These are phyloP conservation scores for Papilio polyxenes DNA, from an alignment of 1,140 invertebrate species.

Conservation along the genomic window DNA sequence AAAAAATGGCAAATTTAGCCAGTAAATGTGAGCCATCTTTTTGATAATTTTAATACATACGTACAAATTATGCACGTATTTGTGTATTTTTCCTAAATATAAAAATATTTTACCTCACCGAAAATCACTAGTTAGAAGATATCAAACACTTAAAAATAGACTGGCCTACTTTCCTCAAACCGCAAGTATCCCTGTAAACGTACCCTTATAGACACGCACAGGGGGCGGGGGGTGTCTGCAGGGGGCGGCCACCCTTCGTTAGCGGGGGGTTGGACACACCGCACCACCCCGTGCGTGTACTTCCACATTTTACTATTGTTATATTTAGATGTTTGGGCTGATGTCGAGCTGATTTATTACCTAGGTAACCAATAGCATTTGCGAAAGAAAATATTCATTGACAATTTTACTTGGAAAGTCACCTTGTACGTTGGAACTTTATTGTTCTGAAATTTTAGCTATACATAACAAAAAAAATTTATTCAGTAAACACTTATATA, in stretches of 20 bases:
- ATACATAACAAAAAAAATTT: background rate
- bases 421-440: background rate
- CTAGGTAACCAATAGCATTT: slow-evolving; percentile 30
- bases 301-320: slow-evolving; percentile 29
- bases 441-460: background rate
- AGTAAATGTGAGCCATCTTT: no score
- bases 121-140: slow-evolving; percentile 8
- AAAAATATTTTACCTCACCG: background rate
- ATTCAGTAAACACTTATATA: background rate
- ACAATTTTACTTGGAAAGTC: background rate
- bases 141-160: slow-evolving; percentile 19
- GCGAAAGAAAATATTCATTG: background rate
- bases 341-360: slow-evolving; percentile 35
- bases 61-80: no score
- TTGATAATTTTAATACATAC: no score
- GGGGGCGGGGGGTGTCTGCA: slow-evolving; percentile 4
- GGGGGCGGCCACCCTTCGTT: slow-evolving; percentile 42
- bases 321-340: slow-evolving; percentile 16
- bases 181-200: slow-evolving; percentile 10
- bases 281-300: slow-evolving; percentile 42
- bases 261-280: background rate
- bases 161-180: slow-evolving; percentile 29
- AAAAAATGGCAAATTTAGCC: no score
- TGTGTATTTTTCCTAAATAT: no score
- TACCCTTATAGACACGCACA: slow-evolving; percentile 13